Conservation (phyloP, 1,140 invertebrate species). For the Solen grandis region DNA sequence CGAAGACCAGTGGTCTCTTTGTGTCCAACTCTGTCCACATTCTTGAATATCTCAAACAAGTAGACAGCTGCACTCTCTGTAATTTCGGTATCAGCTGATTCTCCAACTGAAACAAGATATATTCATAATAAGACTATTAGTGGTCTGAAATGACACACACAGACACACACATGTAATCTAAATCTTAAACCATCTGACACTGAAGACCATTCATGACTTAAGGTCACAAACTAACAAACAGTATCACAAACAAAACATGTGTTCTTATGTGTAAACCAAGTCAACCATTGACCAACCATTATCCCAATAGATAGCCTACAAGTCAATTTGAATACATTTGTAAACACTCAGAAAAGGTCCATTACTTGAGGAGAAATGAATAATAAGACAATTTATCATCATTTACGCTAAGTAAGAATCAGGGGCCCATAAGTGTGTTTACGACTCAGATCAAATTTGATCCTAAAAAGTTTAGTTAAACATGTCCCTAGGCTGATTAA, state of each 20-base stretch:
- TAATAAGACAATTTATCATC: too few species aligned
- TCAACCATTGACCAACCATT: too few species aligned
- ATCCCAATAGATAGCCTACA: too few species aligned
- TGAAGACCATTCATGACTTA: background rate
- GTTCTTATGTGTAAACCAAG: background rate
- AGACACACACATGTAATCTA: background rate
- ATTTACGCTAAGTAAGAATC: too few species aligned
- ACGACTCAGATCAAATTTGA: too few species aligned
- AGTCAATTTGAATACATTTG: too few species aligned
- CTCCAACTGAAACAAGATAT: conserved; percentile 74
- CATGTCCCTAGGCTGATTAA: too few species aligned
- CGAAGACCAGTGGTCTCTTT: conserved; percentile 71
- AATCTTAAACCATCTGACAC: too few species aligned
- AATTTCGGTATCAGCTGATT: conserved; percentile 82
- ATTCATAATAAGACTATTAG: background rate
- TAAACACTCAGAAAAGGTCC: too few species aligned
- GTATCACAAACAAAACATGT: background rate
- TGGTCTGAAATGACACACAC: background rate
- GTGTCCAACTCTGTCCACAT: conserved; percentile 83
- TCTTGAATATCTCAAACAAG: conserved; percentile 84
- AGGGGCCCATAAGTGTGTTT: too few species aligned
- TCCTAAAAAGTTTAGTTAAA: too few species aligned
- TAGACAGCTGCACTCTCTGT: conserved; percentile 85
- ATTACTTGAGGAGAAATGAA: too few species aligned
- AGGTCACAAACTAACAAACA: background rate